phyloP scores from a whole-genome alignment of 2,113 vertebrate species.

The Lontra canadensis region DNA sequence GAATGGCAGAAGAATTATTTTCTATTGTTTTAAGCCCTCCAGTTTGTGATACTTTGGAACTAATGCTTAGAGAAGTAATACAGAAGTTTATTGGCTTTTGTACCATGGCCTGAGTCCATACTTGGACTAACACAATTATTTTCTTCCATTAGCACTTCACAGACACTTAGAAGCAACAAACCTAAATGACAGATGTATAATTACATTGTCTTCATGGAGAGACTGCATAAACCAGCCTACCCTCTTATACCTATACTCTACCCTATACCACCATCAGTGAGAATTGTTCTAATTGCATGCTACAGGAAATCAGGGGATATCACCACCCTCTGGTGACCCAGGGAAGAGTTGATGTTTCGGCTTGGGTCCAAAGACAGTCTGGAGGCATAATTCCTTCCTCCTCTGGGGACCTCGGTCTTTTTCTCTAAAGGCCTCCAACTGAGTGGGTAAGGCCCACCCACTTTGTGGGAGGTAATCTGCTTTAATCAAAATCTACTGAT shows the following conservation, averaged over 20 bases:
- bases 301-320: fast-evolving
- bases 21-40: background rate
- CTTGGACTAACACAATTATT: background rate
- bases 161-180: background rate
- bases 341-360: background rate
- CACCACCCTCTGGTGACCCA: background rate
- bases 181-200: background rate
- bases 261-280: background rate
- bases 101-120: background rate
- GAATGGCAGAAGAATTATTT: background rate
- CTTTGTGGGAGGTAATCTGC: background rate
- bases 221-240: background rate
- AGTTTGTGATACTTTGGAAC: background rate
- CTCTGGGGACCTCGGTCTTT: background rate
- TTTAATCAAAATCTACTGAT: background rate
- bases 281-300: background rate
- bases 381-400: background rate
- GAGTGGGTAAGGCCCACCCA: background rate
- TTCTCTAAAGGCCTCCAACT: background rate
- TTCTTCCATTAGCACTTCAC: background rate
- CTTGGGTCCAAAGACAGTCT: background rate
- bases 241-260: fast-evolving
- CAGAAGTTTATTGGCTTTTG: background rate
- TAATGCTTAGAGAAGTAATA: background rate
- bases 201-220: background rate